phyloP scores from a whole-genome alignment of 2,113 vertebrate genomes.

The Tenrec ecaudatus region DNA sequence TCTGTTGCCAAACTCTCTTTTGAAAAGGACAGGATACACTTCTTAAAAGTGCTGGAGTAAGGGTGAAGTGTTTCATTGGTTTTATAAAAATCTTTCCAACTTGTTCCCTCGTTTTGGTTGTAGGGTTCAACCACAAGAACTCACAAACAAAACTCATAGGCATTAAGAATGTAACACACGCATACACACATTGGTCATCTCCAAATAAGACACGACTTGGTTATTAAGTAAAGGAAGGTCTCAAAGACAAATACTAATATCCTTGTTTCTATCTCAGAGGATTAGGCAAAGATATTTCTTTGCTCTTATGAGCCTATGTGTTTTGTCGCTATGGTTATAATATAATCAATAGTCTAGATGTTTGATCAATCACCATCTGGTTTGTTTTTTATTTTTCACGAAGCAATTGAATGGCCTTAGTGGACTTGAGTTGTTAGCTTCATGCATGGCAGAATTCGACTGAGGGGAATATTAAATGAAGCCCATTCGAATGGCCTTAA shows the following conservation, averaged over 20 bases:
- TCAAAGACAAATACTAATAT: slow-evolving; percentile 43
- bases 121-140: slow-evolving; percentile 81
- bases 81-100: slow-evolving; percentile 81
- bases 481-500: background rate
- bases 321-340: background rate
- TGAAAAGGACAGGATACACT: slow-evolving; percentile 73
- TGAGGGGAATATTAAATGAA: background rate
- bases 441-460: background rate
- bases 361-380: background rate
- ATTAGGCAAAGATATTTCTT: background rate
- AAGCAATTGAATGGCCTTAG: background rate
- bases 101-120: slow-evolving; percentile 81
- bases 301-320: background rate
- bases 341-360: slow-evolving; percentile 36
- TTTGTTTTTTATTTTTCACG: slow-evolving; percentile 39
- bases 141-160: slow-evolving; percentile 80
- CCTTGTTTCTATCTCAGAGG: background rate
- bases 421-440: background rate
- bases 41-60: slow-evolving; percentile 82
- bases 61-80: slow-evolving; percentile 79
- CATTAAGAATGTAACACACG: slow-evolving; percentile 60
- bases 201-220: background rate
- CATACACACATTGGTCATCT: slow-evolving; percentile 31
- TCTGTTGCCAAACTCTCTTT: slow-evolving; percentile 76
- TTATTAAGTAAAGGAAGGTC: slow-evolving; percentile 20